Conservation (phyloP, 2,113 vertebrate species). For the Genyomyrus donnyi region DNA sequence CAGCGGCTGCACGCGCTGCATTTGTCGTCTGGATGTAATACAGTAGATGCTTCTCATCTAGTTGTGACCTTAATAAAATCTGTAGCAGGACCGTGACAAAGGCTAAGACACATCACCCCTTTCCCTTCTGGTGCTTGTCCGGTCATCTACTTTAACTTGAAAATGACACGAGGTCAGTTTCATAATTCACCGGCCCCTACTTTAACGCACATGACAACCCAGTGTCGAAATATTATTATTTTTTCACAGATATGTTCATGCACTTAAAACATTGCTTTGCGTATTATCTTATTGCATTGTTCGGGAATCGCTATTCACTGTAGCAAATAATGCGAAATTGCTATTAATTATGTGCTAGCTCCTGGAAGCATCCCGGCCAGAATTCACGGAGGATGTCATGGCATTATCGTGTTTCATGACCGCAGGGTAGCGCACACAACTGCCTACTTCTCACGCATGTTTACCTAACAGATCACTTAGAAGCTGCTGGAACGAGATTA, state of each 20-base stretch:
- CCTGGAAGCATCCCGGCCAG: not conserved
- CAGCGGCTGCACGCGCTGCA: not conserved
- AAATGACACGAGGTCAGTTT: not conserved
- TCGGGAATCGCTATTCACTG: not conserved
- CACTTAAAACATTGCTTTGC: not conserved
- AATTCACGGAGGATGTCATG: not conserved
- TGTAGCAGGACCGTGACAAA: not conserved
- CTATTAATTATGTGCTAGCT: not conserved
- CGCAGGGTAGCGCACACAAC: not conserved
- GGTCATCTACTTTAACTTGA: not conserved
- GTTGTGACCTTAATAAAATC: not conserved
- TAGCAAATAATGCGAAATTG: not conserved
- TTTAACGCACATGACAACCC: not conserved
- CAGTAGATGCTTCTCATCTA: not conserved
- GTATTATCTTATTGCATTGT: not conserved
- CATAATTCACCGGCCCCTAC: not conserved
- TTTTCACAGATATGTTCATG: not conserved
- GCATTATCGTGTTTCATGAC: not conserved
- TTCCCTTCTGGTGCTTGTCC: not conserved
- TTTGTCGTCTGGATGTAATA: not conserved
- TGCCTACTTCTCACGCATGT: slow-evolving; percentile 11
- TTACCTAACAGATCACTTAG: not conserved
- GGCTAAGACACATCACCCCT: not conserved
- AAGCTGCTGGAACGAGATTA: slow-evolving; percentile 11
- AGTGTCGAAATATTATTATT: not conserved